Evolutionary conservation across 2,797 vertebrate species (phyloP).

Genomic region (Coendou prehensilis): DNA sequence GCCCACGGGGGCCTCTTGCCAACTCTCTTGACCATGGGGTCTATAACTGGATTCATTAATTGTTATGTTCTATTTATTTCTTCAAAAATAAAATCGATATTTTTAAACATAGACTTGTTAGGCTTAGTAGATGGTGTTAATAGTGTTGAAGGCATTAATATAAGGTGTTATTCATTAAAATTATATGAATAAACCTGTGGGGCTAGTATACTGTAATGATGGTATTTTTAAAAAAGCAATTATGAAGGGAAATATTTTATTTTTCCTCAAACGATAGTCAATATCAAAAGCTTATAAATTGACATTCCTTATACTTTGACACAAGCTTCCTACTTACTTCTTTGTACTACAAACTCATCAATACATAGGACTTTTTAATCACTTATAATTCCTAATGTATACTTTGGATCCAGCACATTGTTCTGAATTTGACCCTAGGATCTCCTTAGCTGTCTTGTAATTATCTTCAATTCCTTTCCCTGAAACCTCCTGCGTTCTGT

Average conservation of each 20-base stretch:
- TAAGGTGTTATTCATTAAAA: constrained; percentile 4
- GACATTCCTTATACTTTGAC: neutral
- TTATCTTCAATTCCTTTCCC: neutral
- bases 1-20: neutral
- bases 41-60: neutral
- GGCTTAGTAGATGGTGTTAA: neutral
- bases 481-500: neutral
- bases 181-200: neutral
- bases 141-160: neutral
- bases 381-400: neutral
- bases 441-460: neutral
- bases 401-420: neutral
- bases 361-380: neutral
- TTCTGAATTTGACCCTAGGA: neutral
- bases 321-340: neutral
- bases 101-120: neutral
- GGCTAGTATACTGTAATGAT: neutral
- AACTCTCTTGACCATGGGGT: neutral
- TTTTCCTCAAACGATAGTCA: constrained; percentile 25
- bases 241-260: neutral
- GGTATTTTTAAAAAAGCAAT: neutral
- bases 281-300: constrained; percentile 5
- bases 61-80: neutral
- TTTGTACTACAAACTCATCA: neutral
- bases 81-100: constrained; percentile 5